These are phyloP conservation scores for Epirrhoe alternata DNA, from an alignment of 2,888 invertebrate species.

Conservation along the genomic window DNA sequence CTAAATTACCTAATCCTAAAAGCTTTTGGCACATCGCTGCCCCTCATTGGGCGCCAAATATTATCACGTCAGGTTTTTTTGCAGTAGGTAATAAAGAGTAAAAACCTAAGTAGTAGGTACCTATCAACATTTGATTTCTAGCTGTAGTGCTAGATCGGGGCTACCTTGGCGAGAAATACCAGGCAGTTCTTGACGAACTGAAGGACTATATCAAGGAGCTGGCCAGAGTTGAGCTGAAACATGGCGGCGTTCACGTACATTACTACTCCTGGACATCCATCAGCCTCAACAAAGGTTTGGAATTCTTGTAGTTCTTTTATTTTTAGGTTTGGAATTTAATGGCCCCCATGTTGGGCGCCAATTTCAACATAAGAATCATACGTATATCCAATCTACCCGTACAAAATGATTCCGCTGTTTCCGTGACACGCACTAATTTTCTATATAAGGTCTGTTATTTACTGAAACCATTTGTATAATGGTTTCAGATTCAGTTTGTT, in stretches of 20 bases:
- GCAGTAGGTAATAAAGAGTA: too few relatives aligned
- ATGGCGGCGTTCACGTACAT: constrained; percentile 88
- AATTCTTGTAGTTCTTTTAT: not conserved
- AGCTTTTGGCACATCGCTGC: too few relatives aligned
- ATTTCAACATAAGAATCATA: not conserved
- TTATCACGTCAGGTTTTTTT: not conserved
- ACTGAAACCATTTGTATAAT: too few relatives aligned
- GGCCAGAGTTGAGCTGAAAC: constrained; percentile 87
- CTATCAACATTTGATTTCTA: constrained; percentile 55
- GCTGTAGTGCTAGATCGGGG: constrained; percentile 90
- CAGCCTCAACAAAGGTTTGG: constrained; percentile 88
- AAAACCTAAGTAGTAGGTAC: too few relatives aligned
- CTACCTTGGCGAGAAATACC: constrained; percentile 87
- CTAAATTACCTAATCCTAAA: too few relatives aligned
- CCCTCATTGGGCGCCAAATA: constrained; percentile 13
- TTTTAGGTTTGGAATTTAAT: constrained; percentile 75
- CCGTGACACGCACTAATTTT: too few relatives aligned
- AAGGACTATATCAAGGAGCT: constrained; percentile 87
- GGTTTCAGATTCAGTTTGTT: too few relatives aligned
- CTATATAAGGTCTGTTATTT: too few relatives aligned
- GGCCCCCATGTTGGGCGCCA: constrained; percentile 9
- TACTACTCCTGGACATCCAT: constrained; percentile 89
- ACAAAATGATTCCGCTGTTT: too few relatives aligned
- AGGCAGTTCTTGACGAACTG: constrained; percentile 81
- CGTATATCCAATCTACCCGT: too few relatives aligned